Evolutionary conservation across 1,140 invertebrate species (phyloP), one percentile per base, ranked within the genome.

Genomic region (Drosophila fuyamai): DNA sequence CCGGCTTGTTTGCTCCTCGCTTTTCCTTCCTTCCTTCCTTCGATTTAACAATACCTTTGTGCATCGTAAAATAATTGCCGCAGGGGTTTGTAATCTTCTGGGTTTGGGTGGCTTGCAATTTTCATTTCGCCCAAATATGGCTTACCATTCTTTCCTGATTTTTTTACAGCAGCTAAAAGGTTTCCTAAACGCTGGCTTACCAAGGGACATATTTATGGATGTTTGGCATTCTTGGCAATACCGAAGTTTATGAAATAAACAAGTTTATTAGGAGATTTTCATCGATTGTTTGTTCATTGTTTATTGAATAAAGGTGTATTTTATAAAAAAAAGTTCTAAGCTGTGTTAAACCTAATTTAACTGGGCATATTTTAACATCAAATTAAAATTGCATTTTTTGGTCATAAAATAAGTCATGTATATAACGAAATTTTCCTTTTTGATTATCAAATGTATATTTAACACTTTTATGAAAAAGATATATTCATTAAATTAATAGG

Each of bases 1-100:
- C 70, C 75, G 66, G 71, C 51, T 68, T 90, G 78, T 84, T 90
- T 88, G 81, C 66, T 76, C 73, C 72, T 43, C 47, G 41, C 58
- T 43, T 32, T 32, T 50, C 38, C 56, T 53, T 43, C 41, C 56
- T 63, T 62, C 53, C 65, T 76, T 46, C 43, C 48, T 70, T 23
- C 46, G 13, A 68, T 78, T 91, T 88, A 88, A 91, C 88, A 84
- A 91, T 91, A 91, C 88, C 88, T 91, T 91, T 91, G 88, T 91
- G 88, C 88, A 91, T 91, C 88, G 78, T 91, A 91, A 91, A 91
- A 91, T 91, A 91, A 91, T 91, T 91, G 88, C 88, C 78, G 76
- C 80, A 71, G 74, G 88, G 88, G 62, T 55, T 76, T 84, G 88
- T 91, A 91, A 91, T 91, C 83, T 86, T 83, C 79, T 76, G 70